Evolutionary conservation across 2,113 vertebrate genomes (phyloP).

Genomic region (Felis catus): F.catus_Fca126_mat1.0 CM031414.1:65329001-65329500

Average conservation of each 20-base stretch:
- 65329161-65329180: not conserved
- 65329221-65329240: not conserved
- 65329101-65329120: not conserved
- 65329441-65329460: not conserved
- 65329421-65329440: not conserved
- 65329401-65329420: not conserved
- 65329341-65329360: not conserved
- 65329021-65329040: not conserved
- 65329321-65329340: not conserved
- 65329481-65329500: too few species aligned
- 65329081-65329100: not conserved
- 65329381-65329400: not conserved
- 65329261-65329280: not conserved
- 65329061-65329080: not conserved
- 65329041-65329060: not conserved
- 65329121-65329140: not conserved
- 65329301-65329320: not conserved
- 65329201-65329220: not conserved
- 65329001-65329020: not conserved
- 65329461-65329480: not conserved
- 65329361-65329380: not conserved
- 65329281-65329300: not conserved
- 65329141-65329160: not conserved
- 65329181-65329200: not conserved
- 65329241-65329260: not conserved